phyloP scores from a whole-genome alignment of 2,888 invertebrate species.

The Hololepta plana region DNA sequence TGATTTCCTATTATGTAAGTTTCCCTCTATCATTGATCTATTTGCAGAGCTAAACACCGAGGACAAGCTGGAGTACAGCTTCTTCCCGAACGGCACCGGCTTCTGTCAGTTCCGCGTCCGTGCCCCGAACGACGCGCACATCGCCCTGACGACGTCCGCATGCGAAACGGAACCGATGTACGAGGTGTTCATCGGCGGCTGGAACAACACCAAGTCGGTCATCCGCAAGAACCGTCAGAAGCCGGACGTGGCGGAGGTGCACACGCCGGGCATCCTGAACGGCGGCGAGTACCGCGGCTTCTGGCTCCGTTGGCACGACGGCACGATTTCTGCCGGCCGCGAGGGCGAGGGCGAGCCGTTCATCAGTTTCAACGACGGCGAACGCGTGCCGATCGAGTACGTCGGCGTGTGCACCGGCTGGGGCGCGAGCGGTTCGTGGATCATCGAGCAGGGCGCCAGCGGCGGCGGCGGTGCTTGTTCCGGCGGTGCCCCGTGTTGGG shows the following conservation, averaged over 20 bases:
- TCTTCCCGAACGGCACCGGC: conserved; percentile 52
- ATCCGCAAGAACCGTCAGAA: conserved; percentile 60
- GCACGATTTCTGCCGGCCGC: conserved; percentile 25
- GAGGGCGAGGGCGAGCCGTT: conserved; percentile 54
- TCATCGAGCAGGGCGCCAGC: conserved; percentile 39
- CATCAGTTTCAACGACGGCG: conserved; percentile 51
- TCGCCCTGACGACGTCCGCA: conserved; percentile 58
- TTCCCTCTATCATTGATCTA: no score
- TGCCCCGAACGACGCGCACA: conserved; percentile 67
- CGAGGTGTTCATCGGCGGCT: conserved; percentile 79
- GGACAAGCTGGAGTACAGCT: conserved; percentile 67
- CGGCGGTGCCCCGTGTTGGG: conserved; percentile 36
- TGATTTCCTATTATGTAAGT: no score
- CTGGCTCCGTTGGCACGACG: conserved; percentile 66
- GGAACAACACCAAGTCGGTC: conserved; percentile 70
- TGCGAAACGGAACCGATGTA: conserved; percentile 59
- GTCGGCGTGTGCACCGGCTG: conserved; percentile 75
- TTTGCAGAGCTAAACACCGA: conserved; percentile 58
- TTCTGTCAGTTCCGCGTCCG: conserved; percentile 62
- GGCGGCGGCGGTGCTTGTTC: conserved; percentile 11
- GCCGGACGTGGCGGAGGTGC: conserved; percentile 28
- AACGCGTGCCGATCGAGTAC: conserved; percentile 50
- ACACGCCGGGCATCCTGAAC: conserved; percentile 57
- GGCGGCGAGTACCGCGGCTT: conserved; percentile 63
- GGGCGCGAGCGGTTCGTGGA: conserved; percentile 70